Conservation (phyloP, 2,113 vertebrate genomes). For the Tychaedon coryphoeus region DNA sequence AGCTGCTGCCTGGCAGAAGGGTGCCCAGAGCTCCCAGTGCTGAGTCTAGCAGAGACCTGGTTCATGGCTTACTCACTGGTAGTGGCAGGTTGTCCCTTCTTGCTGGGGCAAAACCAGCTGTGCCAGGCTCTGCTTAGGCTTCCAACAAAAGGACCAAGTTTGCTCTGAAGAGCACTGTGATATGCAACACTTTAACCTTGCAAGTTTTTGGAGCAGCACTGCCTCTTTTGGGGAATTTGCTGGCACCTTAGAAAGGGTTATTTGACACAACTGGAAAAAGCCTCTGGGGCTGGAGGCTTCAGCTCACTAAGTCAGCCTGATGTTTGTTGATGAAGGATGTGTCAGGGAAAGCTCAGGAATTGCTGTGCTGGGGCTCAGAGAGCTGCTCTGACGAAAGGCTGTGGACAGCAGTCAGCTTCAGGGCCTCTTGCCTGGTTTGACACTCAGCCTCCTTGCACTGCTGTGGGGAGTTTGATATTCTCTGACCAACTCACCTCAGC, state of each 20-base stretch:
- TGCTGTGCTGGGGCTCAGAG: not conserved
- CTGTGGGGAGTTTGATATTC: not conserved
- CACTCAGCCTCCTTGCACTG: not conserved
- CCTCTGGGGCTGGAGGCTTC: not conserved
- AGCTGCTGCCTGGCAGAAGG: not conserved
- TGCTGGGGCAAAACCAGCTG: not conserved
- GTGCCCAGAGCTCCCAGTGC: not conserved
- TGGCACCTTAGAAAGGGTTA: not conserved
- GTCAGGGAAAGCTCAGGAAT: not conserved
- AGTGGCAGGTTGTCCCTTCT: not conserved
- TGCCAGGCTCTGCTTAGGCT: not conserved
- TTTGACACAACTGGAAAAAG: not conserved
- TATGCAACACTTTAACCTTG: not conserved
- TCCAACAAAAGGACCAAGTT: not conserved
- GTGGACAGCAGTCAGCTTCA: not conserved
- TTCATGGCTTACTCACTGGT: not conserved
- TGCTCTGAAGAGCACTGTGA: not conserved
- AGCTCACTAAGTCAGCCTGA: not conserved
- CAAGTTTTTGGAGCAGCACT: accelerated
- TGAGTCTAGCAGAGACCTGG: not conserved
- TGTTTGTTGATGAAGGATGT: not conserved
- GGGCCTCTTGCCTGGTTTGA: not conserved
- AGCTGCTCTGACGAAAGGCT: not conserved
- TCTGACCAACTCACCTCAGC: not conserved
- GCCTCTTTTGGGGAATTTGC: not conserved